These are phyloP conservation scores for Sebastes trivittatus DNA, from an alignment of 2,797 vertebrate genomes.

Conservation along the genomic window DNA sequence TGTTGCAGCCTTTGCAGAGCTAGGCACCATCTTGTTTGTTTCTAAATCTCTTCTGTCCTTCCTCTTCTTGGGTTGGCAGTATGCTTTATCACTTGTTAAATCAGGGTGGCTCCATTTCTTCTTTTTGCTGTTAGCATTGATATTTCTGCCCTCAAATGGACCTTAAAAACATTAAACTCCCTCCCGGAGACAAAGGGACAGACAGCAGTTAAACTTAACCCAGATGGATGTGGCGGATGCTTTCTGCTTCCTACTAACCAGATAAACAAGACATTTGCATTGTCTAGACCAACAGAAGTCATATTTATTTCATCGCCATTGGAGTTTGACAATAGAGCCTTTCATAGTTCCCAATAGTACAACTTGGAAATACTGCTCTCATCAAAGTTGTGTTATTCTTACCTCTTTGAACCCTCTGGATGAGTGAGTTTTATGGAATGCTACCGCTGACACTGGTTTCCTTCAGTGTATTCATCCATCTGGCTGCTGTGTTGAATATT, in stretches of 20 bases:
- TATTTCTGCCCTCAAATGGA: not conserved
- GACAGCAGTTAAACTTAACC: not conserved
- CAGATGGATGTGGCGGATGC: constrained; percentile 19
- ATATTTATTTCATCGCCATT: constrained; percentile 45
- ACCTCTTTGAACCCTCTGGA: constrained; percentile 4
- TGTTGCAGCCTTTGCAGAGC: not conserved
- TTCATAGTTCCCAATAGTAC: constrained; percentile 3
- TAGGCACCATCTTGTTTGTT: not conserved
- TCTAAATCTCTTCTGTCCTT: not conserved
- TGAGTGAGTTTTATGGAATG: constrained; percentile 25
- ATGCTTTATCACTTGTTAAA: not conserved
- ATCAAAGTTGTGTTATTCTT: constrained; percentile 6
- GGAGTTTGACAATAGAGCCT: constrained; percentile 30
- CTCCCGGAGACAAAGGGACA: not conserved
- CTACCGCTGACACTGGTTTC: constrained; percentile 1
- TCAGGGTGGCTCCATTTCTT: not conserved
- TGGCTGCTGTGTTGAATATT: not conserved
- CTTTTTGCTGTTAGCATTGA: not conserved
- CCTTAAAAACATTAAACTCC: constrained; percentile 9
- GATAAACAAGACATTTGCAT: constrained; percentile 31
- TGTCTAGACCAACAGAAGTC: constrained; percentile 16
- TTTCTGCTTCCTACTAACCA: constrained; percentile 42
- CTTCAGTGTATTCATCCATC: not conserved
- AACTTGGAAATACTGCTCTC: constrained; percentile 9
- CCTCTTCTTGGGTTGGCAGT: not conserved